Base-by-base conservation (phyloP, 2,797 vertebrate genomes). In the Enteromius argenteus region DNA sequence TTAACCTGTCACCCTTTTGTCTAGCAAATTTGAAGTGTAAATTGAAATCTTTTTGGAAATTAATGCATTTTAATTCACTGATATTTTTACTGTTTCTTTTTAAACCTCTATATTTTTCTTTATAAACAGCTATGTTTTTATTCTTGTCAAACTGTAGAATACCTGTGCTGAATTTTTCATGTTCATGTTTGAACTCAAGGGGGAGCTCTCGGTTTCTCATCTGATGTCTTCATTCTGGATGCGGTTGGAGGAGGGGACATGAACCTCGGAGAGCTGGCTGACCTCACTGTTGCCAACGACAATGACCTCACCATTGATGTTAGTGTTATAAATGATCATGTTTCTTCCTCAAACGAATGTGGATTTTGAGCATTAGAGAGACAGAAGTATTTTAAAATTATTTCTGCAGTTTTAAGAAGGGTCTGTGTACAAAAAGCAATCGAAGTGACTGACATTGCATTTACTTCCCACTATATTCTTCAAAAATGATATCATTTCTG, bases 251-350 rank as follows among this genome's bases (percentile, higher is more conserved):
- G 96, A 78, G 96, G 96, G 44, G 96, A 97, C 87, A 96, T 98
- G 94, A 97, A 96, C 93, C 95, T 98, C 71, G 97, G 97, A 17
- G 97, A 98, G 93, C 94, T 98, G 88, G 97, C 97, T 2, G 97
- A 97, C 91, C 96, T 98, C 90, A 97, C 96, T 0, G 97, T 97
- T 76, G 96, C 96, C 92, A 97, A 98, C 14, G 97, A 97, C 94
- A 97, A 97, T 13, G 97, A 97, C 86, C 95, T 97, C 86, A 95
- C 95, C 88, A 96, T 96, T 87, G 96, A 98, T 49, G 97, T 97
- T 93, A 96, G 95, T 94, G 30, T 35, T 46, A 42, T 14, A 60
- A 53, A 17, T 23, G 8, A n/a, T 11, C 7, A 13, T 69, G 15
- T 79, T 11, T 66, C 27, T 19, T 32, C 27, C 30, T 11, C 51